Conservation (phyloP, 2,797 vertebrate genomes). For the Smutsia temminckii region DNA sequence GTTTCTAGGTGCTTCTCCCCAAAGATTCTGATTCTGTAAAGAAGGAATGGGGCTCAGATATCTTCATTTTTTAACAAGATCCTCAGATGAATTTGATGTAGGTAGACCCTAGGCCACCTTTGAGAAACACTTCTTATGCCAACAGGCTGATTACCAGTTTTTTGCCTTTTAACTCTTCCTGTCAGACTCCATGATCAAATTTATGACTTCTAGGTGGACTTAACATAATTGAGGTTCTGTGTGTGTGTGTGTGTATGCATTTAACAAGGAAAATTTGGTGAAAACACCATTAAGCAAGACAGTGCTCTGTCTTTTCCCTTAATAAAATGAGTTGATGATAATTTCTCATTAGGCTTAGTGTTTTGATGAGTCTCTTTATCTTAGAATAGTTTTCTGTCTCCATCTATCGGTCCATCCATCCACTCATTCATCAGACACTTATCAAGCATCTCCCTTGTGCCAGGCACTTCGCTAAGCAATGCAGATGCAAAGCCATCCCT, state of each 20-base stretch:
- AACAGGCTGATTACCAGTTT: background rate
- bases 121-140: background rate
- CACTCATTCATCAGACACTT: background rate
- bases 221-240: background rate
- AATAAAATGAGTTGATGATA: slow-evolving; percentile 4
- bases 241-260: background rate
- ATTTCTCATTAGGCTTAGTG: background rate
- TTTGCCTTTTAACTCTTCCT: background rate
- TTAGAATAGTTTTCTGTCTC: background rate
- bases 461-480: background rate
- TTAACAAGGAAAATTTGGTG: slow-evolving; percentile 9
- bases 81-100: background rate
- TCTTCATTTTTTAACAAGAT: background rate
- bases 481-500: background rate
- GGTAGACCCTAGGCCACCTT: background rate
- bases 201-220: background rate
- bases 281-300: background rate
- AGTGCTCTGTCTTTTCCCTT: background rate
- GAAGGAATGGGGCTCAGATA: background rate
- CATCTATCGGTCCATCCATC: background rate
- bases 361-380: background rate
- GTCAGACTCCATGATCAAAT: background rate
- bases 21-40: background rate
- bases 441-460: background rate
- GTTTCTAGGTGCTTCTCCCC: background rate